Base-by-base conservation (phyloP, 1,140 invertebrate species). In the Leguminivora glycinivorella region DNA sequence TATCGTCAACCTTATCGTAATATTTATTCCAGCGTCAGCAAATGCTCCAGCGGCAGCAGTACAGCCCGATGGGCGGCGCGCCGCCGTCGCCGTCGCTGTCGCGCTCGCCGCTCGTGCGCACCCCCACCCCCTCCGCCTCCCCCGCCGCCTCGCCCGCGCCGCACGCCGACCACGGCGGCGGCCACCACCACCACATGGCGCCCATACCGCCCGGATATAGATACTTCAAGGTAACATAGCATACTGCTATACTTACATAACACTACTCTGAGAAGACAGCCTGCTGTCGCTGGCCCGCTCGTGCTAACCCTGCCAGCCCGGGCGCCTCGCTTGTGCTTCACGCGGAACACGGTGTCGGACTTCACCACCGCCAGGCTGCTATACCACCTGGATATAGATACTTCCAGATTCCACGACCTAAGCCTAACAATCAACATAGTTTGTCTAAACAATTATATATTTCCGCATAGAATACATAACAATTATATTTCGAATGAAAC, bases 41-140 rank as follows among this genome's bases (percentile, higher is more conserved):
- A 78, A 87, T 92, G 82, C 77, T 92, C 7, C 89, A 91, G 63
- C 81, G 88, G 0, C 91, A 92, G 66, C 91, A 92, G 60, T 92
- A 92, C 70, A 92, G 89, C 70, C 91, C 89, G 69, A 90, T 91
- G 84, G 92, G 92, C 69, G 94, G 94, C 66, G 94, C 94, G 17
- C 94, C 94, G 1, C 93, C 90, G 58, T 95, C 95, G 0, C 95
- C 95, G 0, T 87, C 84, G 4, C 91, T 94, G 78, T 93, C 94
- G 4, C 91, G 94, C 24, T 95, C 94, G 76, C 94, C 94, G 73
- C 91, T 92, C 72, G 87, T 85, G 81, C 92, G 76, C 79, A 85
- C 87, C 22, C 83, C 84, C 67, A 86, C 87, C 4, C 84, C 85
- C 0, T 76, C 79, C 7, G 83, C 84, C 29, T 31, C 34, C 31